Percentiles rank a stretch among this genome's conserved stretches.
These are phyloP conservation scores for Actinopyga echinites DNA, from an alignment of 53 echinoderm and acorn worm genomes.

Conservation along the genomic window DNA sequence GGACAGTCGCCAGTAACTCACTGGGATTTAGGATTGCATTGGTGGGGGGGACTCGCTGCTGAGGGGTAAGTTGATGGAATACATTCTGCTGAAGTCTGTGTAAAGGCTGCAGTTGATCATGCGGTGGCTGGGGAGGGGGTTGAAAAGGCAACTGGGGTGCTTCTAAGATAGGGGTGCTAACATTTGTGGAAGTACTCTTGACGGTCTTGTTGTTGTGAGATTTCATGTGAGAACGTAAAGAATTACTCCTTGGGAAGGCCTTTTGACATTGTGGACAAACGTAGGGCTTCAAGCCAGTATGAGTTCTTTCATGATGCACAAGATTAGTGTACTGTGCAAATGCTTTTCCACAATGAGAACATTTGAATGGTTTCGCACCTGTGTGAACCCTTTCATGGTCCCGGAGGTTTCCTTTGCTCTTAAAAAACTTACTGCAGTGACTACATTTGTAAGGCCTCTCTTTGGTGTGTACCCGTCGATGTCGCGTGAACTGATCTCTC, in stretches of 20 bases:
- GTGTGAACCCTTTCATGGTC: constrained; percentile 38
- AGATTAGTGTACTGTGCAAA: constrained; percentile 34
- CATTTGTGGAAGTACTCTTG: too few relatives aligned
- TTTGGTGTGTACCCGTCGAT: constrained; percentile 37
- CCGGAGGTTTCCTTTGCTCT: constrained; percentile 16
- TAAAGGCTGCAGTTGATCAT: too few relatives aligned
- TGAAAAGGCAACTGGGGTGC: too few relatives aligned
- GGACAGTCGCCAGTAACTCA: constrained; percentile 23
- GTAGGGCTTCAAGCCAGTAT: constrained; percentile 24
- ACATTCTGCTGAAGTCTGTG: too few relatives aligned
- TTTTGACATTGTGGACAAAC: constrained; percentile 21
- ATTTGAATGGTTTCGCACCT: constrained; percentile 19
- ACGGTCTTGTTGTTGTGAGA: background rate
- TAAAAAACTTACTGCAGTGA: constrained; percentile 26
- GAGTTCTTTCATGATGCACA: constrained; percentile 31
- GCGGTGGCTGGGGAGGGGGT: too few relatives aligned
- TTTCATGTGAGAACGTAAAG: constrained; percentile 28
- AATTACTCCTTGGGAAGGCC: constrained; percentile 29
- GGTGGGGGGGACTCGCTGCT: too few relatives aligned
- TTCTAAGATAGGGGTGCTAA: too few relatives aligned
- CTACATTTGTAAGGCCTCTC: constrained; percentile 39
- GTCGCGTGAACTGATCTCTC: constrained; percentile 26
- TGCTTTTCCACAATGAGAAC: constrained; percentile 17
- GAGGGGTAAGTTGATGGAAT: too few relatives aligned
- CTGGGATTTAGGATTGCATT: constrained; percentile 5